Evolutionary conservation across 2,797 vertebrate genomes (phyloP), one percentile per base, ranked within the genome.

Genomic region (Valencia hispanica): DNA sequence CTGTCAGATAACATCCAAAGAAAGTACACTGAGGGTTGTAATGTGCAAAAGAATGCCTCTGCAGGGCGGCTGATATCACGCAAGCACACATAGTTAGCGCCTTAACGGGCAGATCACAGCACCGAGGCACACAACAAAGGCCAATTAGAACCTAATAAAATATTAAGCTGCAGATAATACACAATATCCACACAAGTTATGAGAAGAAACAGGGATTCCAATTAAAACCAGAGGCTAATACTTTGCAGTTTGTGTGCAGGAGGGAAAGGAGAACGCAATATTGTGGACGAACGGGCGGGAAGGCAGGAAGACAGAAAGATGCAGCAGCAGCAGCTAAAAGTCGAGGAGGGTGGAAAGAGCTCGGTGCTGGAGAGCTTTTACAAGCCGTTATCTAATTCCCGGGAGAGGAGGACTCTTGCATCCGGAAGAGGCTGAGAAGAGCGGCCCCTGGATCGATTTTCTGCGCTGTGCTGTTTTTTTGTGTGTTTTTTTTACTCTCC

Each of bases 331-430:
- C 79, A 85, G 85, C 86, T 79, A 76, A 75, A 85, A 89, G 84
- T 79, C 78, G 79, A 81, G 83, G 78, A 65, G 85, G 80, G 85
- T 77, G 80, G 63, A 66, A 41, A 72, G 83, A 74, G 87, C 66
- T 84, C 78, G 85, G 83, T 79, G 80, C 83, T 84, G 90, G 90
- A 92, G 91, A 88, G 91, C 91, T 93, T 93, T 93, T 92, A 94
- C 91, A 92, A 91, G 87, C 90, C 87, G 91, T 93, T 94, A 93
- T 93, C 92, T 91, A 93, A 92, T 93, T 93, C 93, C 93, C 90
- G n/a, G 79, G 88, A 93, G 93, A 92, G 85, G 85, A 92, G 92
- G 91, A 92, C 91, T 93, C 89, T 86, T 79, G 88, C 88, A 91
- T 91, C 91, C 86, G 92, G 92, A 92, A 91, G 91, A 90, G 92